Conservation (phyloP, 2,888 invertebrate species). For the Trachelus tabidus region DNA sequence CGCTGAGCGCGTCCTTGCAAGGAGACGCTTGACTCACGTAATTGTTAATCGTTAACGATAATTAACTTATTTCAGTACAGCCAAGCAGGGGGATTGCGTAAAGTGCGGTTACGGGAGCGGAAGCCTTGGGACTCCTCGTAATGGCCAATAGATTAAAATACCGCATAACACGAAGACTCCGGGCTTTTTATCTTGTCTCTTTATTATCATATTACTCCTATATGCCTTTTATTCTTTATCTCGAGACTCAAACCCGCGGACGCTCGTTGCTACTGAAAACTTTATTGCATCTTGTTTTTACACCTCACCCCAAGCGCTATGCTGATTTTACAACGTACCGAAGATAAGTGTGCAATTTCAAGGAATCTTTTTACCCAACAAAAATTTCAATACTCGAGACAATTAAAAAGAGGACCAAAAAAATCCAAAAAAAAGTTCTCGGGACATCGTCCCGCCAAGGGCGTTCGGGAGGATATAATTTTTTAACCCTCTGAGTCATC, state of each 20-base stretch:
- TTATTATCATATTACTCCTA: slow-evolving; percentile 4
- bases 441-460: background rate
- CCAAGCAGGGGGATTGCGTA: slow-evolving; percentile 39
- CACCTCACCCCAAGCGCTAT: background rate
- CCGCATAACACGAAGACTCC: slow-evolving; percentile 28
- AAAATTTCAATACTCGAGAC: no score
- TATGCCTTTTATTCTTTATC: background rate
- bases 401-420: background rate
- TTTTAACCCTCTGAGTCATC: background rate
- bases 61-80: slow-evolving; percentile 54
- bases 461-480: background rate
- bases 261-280: slow-evolving; percentile 26
- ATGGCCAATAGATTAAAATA: slow-evolving; percentile 55
- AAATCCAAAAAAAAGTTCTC: background rate
- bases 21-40: slow-evolving; percentile 52
- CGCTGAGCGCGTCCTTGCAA: slow-evolving; percentile 50
- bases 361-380: background rate
- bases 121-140: slow-evolving; percentile 52
- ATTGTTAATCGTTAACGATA: slow-evolving; percentile 59
- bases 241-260: background rate
- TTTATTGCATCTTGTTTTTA: slow-evolving; percentile 6
- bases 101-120: slow-evolving; percentile 31
- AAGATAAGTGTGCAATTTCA: background rate
- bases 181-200: slow-evolving; percentile 8
- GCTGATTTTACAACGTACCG: background rate